Base-by-base conservation (phyloP, 2,888 invertebrate species). In the Epiblema foenella region DNA sequence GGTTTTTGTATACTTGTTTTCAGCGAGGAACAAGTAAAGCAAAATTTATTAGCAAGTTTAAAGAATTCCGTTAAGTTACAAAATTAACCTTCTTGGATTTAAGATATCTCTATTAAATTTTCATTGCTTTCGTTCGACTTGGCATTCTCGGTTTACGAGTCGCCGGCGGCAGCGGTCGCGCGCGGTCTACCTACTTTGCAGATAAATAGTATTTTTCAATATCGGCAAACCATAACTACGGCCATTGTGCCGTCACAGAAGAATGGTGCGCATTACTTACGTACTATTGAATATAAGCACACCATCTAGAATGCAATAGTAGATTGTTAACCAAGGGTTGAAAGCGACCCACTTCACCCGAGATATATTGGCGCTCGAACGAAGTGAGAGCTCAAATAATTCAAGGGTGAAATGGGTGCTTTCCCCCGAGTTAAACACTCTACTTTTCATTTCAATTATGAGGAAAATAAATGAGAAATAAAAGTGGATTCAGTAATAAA, bases 161-260 rank as follows among this genome's bases (percentile, higher is more conserved):
- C 39, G 17, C 24, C 49, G 51, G 42, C 49, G 71, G 66, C 39
- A 17, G 56, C 52, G 62, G 65, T 46, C 65, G 54, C 24, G 20
- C 42, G 56, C 52, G 62, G 65, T 46, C 65, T 46, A 24, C 20
- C 42, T 60, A 54, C 46, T 70, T 60, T 49, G 15, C 37, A 62
- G 62, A 62, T 67, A 59, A 59, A 52, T 69, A 67, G 54, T 62
- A 56, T 51, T 67, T 71, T 71, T 71, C 66, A 71, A 71, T 71
- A 71, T 71, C 71, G 71, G 60, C 29, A 67, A 71, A 60, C 67
- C 56, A 62, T 71, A 57, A 62, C 62, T 37, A 46, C 58, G 54
- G 54, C 17, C 60, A 68, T 62, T 68, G 60, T 68, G 24, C 5
- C 42, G 42, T 46, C 9, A n/a, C 62, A 56, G 46, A 42, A 62